Percentiles rank a stretch among this genome's conserved stretches.
Conservation (phyloP, 2,888 invertebrate genomes). For the Lepas anatifera region DNA sequence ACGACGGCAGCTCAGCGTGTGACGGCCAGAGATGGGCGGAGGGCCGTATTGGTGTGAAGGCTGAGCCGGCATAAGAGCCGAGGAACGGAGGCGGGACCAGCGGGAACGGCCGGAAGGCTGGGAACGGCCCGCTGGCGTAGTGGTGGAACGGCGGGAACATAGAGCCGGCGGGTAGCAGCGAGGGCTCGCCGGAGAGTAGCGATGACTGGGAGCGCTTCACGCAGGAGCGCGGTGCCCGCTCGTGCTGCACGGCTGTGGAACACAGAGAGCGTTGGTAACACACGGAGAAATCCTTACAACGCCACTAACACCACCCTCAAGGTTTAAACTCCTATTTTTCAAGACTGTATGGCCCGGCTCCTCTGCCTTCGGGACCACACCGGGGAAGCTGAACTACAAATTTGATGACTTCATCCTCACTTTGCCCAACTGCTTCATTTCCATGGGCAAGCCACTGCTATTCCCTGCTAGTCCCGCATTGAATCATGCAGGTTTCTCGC, state of each 20-base stretch:
- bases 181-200: conserved; percentile 16
- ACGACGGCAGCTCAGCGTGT: conserved; percentile 12
- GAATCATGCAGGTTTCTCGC: too few species aligned
- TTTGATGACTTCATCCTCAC: too few species aligned
- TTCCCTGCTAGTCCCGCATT: too few species aligned
- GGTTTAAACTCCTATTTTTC: too few species aligned
- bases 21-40: conserved; percentile 11
- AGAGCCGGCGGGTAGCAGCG: conserved; percentile 17
- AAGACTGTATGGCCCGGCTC: too few species aligned
- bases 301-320: neutral
- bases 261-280: neutral
- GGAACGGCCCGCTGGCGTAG: conserved; percentile 17
- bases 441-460: too few species aligned
- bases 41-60: conserved; percentile 20
- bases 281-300: neutral
- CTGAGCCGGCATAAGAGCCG: conserved; percentile 23
- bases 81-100: conserved; percentile 22
- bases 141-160: conserved; percentile 22
- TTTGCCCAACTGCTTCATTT: too few species aligned
- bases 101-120: conserved; percentile 21
- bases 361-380: too few species aligned
- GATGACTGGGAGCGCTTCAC: conserved; percentile 18
- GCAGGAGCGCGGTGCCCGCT: conserved; percentile 59
- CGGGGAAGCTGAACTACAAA: too few species aligned
- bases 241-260: conserved; percentile 72